Base-by-base conservation (phyloP, 2,888 invertebrate genomes). In the Griposia aprilina region DNA sequence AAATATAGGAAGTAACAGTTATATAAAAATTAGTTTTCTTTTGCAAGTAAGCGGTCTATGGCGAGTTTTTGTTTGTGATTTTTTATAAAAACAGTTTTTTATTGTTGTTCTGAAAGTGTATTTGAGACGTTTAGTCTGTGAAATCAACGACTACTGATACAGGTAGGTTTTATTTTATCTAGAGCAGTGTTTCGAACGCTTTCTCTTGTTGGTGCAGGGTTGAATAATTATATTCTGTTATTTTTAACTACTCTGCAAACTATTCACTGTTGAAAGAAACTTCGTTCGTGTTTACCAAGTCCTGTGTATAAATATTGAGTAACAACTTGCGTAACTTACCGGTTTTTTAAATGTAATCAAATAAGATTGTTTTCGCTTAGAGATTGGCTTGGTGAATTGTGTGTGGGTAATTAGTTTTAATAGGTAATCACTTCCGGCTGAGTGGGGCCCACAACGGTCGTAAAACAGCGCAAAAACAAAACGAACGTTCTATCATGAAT, bases 11-110 rank as follows among this genome's bases (percentile, higher is more conserved):
- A 94, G 94, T 77, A 81, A 94, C 93, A 93, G 95, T 95, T 95
- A 95, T 92, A 95, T 95, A 95, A 95, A 95, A 91, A 84, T 91
- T 88, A 89, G 87, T 91, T 94, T 93, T 94, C 94, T 93, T 94
- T 94, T 89, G 91, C 94, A 92, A 92, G 91, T 90, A 85, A 89
- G 88, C 88, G 73, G 80, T 87, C 50, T 74, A 84, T 67, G 52
- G 48, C 82, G 77, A 88, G 89, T 88, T 89, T 89, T 90, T 81
- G 94, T 92, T 93, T 92, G 93, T 93, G 94, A 77, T 84, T 91
- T 88, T 87, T 52, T 77, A 36, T 89, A 89, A 81, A 90, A 90
- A 87, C 80, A 83, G 89, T 89, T 87, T 83, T 82, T 71, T 83
- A 90, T 92, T 90, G 87, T 91, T 90, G 75, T 85, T 83, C 62